Evolutionary conservation across 30 jellyfish, hydroid and myxozoan species (phyloP).

Genomic region (Pelagia noctiluca): DNA sequence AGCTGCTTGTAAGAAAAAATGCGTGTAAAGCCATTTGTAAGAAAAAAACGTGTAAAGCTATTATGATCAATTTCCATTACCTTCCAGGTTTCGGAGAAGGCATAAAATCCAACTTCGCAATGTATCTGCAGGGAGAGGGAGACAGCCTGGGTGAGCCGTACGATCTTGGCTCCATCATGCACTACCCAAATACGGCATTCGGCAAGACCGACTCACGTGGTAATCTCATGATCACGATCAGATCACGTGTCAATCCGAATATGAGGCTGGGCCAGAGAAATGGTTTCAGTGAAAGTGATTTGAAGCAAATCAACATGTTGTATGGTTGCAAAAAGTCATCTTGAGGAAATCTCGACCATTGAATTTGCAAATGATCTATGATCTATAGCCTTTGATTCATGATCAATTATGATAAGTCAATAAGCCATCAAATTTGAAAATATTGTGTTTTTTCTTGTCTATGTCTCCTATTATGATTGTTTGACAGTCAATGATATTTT

Average conservation of each 20-base stretch:
- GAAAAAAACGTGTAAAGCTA: background rate
- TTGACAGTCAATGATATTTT: too few species aligned
- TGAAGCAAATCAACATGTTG: conserved; percentile 65
- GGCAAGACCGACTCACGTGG: conserved; percentile 19
- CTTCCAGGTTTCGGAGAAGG: background rate
- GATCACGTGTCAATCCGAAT: conserved; percentile 46
- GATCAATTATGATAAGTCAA: too few species aligned
- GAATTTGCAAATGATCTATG: too few species aligned
- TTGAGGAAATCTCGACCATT: too few species aligned
- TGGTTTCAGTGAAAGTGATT: conserved; percentile 50
- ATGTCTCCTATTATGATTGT: too few species aligned
- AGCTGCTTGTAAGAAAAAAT: background rate
- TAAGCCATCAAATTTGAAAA: too few species aligned
- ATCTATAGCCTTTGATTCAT: too few species aligned
- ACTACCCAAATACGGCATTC: conserved; percentile 46
- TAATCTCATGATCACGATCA: conserved; percentile 10
- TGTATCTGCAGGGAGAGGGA: conserved; percentile 41
- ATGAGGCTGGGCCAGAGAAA: conserved; percentile 52
- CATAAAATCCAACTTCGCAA: background rate
- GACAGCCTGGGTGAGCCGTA: conserved; percentile 38
- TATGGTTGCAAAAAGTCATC: too few species aligned
- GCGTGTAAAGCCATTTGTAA: background rate
- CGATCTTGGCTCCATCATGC: conserved; percentile 43
- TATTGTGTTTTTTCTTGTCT: too few species aligned
- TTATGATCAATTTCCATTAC: background rate